These are phyloP conservation scores for Seriola aureovittata DNA, from an alignment of 2,113 vertebrate genomes.

Conservation along the genomic window DNA sequence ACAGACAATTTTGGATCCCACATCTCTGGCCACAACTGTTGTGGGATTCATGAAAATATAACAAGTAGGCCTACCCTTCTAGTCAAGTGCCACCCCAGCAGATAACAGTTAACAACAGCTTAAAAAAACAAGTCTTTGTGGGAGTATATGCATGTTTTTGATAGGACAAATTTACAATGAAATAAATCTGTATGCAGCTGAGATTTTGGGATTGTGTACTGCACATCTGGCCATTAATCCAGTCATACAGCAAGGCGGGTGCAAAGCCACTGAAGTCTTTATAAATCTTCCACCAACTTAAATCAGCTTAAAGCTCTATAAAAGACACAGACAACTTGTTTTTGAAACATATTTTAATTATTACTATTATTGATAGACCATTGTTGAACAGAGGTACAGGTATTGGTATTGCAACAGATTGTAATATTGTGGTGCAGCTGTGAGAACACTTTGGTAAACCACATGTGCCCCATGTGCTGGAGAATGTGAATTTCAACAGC, in stretches of 20 bases:
- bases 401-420: constrained; percentile 75
- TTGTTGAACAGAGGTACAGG: constrained; percentile 81
- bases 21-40: too few relatives aligned
- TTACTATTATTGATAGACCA: constrained; percentile 71
- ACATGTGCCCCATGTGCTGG: constrained; percentile 56
- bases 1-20: background rate
- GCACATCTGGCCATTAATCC: background rate
- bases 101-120: background rate
- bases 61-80: too few relatives aligned
- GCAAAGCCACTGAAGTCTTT: background rate
- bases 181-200: background rate
- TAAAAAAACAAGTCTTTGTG: background rate
- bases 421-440: constrained; percentile 74
- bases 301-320: background rate
- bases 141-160: background rate
- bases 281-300: background rate
- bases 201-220: background rate
- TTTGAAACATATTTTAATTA: constrained; percentile 70
- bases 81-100: background rate
- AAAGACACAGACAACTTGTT: constrained; percentile 25
- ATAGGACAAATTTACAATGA: background rate
- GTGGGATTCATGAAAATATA: too few relatives aligned
- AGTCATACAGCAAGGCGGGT: background rate
- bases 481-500: constrained; percentile 59
- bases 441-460: constrained; percentile 78